Conservation (phyloP, 2,113 vertebrate species). For the Macrotus californicus region DNA sequence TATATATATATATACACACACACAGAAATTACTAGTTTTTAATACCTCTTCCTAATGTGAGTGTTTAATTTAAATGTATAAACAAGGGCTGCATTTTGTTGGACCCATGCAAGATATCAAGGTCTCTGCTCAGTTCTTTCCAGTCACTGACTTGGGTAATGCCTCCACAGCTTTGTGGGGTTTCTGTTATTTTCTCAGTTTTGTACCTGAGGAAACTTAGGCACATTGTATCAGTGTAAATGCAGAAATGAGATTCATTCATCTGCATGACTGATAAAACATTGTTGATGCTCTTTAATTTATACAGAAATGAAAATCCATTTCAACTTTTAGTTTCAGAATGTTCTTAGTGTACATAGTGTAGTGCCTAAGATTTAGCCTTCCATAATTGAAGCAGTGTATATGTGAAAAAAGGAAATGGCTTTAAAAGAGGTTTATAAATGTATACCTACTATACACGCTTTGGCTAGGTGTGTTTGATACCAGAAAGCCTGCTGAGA, state of each 20-base stretch:
- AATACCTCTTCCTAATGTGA: neutral
- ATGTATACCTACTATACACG: neutral
- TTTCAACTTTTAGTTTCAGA: neutral
- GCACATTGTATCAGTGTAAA: neutral
- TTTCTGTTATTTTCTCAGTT: neutral
- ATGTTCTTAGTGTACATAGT: neutral
- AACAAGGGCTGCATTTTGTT: neutral
- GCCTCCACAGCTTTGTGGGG: neutral
- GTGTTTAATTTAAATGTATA: constrained; percentile 1
- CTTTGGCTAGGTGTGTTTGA: neutral
- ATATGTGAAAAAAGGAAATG: neutral
- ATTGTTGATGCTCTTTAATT: neutral
- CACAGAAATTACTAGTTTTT: neutral
- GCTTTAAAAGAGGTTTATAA: neutral
- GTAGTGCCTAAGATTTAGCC: neutral
- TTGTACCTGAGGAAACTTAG: neutral
- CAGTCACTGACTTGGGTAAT: neutral
- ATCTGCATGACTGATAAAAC: neutral
- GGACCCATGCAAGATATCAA: neutral
- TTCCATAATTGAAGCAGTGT: neutral
- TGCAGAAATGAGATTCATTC: neutral
- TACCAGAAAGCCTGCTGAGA: neutral
- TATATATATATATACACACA: neutral
- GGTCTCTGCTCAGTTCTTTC: neutral
- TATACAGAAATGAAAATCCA: neutral